Evolutionary conservation across 2,113 vertebrate genomes (phyloP).

Genomic region (Anseranas semipalmata): DNA sequence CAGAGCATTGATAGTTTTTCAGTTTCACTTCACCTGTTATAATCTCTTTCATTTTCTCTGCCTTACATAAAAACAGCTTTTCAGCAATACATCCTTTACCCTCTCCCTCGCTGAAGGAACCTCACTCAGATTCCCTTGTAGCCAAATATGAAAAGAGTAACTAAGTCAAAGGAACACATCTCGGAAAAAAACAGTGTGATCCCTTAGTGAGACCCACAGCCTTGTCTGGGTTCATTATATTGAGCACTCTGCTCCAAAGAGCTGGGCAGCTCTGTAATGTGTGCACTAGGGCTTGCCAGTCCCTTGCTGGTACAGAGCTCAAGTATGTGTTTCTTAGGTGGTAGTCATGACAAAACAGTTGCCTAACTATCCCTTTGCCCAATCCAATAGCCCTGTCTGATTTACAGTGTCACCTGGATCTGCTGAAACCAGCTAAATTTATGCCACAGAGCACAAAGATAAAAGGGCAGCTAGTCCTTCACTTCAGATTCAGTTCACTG

Average conservation of each 20-base stretch:
- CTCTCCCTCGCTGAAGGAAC: neutral
- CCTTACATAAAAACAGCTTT: neutral
- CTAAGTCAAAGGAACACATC: neutral
- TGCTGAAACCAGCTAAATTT: neutral
- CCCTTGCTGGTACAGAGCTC: neutral
- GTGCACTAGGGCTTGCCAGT: accelerated
- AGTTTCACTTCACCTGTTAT: neutral
- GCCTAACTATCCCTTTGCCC: neutral
- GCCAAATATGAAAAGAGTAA: neutral
- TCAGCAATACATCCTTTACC: neutral
- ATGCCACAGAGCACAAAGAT: neutral
- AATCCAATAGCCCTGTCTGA: neutral
- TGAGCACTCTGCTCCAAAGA: accelerated
- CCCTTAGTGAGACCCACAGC: neutral
- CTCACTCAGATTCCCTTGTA: neutral
- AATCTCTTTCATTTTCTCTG: neutral
- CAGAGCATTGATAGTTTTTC: neutral
- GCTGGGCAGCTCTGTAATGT: neutral
- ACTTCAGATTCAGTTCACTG: neutral
- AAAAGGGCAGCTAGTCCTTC: neutral
- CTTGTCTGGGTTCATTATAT: neutral
- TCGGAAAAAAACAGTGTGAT: neutral
- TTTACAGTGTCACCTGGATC: neutral
- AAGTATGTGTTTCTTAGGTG: neutral
- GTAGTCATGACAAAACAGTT: neutral